Percentiles rank a stretch among this genome's conserved stretches.
Conservation (phyloP, 2,113 vertebrate species). For the Eretmochelys imbricata region DNA sequence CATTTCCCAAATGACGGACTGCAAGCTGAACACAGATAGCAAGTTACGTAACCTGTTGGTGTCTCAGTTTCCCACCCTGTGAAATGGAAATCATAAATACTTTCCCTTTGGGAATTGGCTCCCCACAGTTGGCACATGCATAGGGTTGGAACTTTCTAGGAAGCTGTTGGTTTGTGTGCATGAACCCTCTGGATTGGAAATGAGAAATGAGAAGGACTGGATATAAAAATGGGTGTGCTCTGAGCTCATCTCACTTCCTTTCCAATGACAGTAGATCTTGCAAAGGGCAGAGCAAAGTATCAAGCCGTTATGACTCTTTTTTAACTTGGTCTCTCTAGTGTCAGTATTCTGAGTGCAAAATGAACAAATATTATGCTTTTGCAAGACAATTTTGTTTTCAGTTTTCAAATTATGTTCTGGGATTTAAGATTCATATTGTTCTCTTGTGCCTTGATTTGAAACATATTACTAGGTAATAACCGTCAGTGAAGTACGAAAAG, state of each 20-base stretch:
- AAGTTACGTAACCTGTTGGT: not conserved
- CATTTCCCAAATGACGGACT: rapidly evolving
- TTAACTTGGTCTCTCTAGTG: not conserved
- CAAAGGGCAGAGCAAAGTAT: not conserved
- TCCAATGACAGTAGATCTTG: not conserved
- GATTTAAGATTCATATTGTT: not conserved
- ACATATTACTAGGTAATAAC: not conserved
- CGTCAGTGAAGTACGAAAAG: not conserved
- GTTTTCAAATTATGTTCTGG: conserved; percentile 26
- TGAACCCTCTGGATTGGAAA: not conserved
- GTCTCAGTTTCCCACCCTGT: rapidly evolving
- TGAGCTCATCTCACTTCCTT: not conserved
- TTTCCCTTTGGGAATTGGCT: not conserved
- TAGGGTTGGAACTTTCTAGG: not conserved
- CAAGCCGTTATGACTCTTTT: not conserved
- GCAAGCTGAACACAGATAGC: rapidly evolving
- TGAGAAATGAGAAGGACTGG: not conserved
- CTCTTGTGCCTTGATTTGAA: not conserved
- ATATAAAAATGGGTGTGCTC: not conserved
- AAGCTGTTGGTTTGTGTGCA: not conserved
- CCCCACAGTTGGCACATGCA: not conserved
- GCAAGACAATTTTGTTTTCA: not conserved
- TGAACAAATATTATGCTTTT: not conserved
- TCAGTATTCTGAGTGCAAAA: not conserved
- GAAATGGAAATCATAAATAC: not conserved